phyloP scores from a whole-genome alignment of 53 echinoderm and acorn worm genomes.

The Hippasteria phrygiana region DNA sequence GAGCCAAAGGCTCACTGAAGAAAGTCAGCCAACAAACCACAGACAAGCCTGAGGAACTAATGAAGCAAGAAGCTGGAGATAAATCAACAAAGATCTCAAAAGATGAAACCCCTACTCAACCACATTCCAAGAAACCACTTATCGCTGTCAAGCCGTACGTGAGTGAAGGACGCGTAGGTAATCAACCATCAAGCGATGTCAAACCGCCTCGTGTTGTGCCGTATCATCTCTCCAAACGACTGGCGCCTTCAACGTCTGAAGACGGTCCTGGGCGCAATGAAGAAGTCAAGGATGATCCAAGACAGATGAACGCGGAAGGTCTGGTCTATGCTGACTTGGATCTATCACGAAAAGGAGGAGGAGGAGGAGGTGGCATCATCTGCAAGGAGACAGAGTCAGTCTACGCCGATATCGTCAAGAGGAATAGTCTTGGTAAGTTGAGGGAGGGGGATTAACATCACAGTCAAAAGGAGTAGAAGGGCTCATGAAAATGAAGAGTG shows the following conservation, averaged over 20 bases:
- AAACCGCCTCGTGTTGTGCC: background rate
- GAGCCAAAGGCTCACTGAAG: background rate
- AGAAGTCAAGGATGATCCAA: background rate
- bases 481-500: background rate
- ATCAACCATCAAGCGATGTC: background rate
- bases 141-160: background rate
- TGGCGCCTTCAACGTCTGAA: background rate
- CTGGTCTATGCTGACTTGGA: constrained; percentile 1
- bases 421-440: background rate
- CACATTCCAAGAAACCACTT: too few relatives aligned
- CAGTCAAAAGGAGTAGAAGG: background rate
- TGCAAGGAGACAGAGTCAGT: background rate
- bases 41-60: background rate
- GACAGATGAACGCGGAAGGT: background rate
- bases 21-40: background rate
- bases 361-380: background rate
- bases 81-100: background rate
- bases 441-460: background rate
- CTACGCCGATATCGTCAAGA: background rate
- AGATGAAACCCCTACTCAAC: background rate
- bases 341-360: background rate
- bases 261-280: background rate
- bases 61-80: background rate
- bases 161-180: background rate
- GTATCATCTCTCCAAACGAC: background rate